Conservation (phyloP, 2,113 vertebrate genomes). For the Colossoma macropomum region DNA sequence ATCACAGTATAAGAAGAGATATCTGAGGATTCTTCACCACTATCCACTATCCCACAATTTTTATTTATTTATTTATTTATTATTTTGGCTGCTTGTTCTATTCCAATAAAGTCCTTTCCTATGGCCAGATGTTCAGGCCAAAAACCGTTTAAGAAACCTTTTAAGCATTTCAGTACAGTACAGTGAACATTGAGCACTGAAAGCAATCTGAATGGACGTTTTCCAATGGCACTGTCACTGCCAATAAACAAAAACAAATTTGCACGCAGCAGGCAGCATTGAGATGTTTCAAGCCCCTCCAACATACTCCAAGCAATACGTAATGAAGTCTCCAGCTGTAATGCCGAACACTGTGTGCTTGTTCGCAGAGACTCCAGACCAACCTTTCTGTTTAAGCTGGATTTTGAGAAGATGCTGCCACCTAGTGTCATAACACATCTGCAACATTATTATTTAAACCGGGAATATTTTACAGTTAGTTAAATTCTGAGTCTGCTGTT, state of each 20-base stretch:
- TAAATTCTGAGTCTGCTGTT: background rate
- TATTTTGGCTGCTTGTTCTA: too few relatives aligned
- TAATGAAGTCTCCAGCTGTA: background rate
- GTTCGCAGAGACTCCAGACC: background rate
- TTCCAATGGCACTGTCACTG: background rate
- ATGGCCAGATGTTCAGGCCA: too few relatives aligned
- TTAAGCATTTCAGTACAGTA: too few relatives aligned
- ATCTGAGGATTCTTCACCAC: too few relatives aligned
- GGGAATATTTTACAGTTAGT: background rate
- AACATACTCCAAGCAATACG: background rate
- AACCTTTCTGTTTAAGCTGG: background rate
- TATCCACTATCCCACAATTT: too few relatives aligned
- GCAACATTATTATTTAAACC: background rate
- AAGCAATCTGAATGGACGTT: too few relatives aligned
- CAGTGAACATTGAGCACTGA: too few relatives aligned
- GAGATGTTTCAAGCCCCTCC: background rate
- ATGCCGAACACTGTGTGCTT: background rate
- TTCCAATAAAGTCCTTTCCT: too few relatives aligned
- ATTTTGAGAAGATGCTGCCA: constrained; percentile 16
- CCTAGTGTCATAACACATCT: constrained; percentile 34
- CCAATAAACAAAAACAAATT: background rate
- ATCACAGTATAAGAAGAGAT: too few relatives aligned
- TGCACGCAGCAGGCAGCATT: background rate
- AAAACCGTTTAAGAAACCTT: too few relatives aligned
- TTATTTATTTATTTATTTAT: too few relatives aligned